Conservation (phyloP, 64 coral and sea anemone species). For the Dendrophyllia cribrosa region DNA sequence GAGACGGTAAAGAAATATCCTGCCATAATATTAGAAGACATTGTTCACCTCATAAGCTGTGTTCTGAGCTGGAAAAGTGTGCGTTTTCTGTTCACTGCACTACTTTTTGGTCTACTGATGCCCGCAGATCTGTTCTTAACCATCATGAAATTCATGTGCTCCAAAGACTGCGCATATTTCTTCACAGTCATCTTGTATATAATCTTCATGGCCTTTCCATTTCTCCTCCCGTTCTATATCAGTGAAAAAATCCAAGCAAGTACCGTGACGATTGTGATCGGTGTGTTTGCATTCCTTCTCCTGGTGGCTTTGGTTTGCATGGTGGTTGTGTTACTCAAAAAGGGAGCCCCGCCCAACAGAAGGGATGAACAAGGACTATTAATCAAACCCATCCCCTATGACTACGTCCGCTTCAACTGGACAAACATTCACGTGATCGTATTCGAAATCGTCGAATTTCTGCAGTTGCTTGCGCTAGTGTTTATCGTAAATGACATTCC, state of each 20-base stretch:
- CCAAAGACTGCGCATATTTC: constrained; percentile 58
- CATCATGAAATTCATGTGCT: constrained; percentile 73
- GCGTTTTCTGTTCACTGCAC: constrained; percentile 83
- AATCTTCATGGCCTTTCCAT: constrained; percentile 85
- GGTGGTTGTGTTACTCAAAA: constrained; percentile 63
- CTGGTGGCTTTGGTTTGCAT: constrained; percentile 69
- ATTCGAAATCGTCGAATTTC: constrained; percentile 94
- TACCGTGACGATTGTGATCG: constrained; percentile 73
- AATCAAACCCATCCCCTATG: constrained; percentile 78
- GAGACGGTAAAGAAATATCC: constrained; percentile 89
- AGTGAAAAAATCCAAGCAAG: constrained; percentile 20
- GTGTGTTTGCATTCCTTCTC: constrained; percentile 63
- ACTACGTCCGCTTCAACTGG: constrained; percentile 98
- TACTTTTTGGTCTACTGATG: constrained; percentile 94
- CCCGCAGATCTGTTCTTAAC: constrained; percentile 92
- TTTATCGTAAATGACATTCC: constrained; percentile 78
- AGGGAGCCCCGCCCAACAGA: not conserved
- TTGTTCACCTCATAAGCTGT: constrained; percentile 51
- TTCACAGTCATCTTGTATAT: constrained; percentile 74
- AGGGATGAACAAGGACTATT: constrained; percentile 27
- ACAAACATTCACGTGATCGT: constrained; percentile 84
- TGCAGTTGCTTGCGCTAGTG: constrained; percentile 91
- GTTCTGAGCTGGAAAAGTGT: constrained; percentile 87
- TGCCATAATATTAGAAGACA: constrained; percentile 67
- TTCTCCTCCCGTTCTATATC: constrained; percentile 80